phyloP scores from a whole-genome alignment of 1,140 invertebrate genomes.

The Drosophila parvula region DNA sequence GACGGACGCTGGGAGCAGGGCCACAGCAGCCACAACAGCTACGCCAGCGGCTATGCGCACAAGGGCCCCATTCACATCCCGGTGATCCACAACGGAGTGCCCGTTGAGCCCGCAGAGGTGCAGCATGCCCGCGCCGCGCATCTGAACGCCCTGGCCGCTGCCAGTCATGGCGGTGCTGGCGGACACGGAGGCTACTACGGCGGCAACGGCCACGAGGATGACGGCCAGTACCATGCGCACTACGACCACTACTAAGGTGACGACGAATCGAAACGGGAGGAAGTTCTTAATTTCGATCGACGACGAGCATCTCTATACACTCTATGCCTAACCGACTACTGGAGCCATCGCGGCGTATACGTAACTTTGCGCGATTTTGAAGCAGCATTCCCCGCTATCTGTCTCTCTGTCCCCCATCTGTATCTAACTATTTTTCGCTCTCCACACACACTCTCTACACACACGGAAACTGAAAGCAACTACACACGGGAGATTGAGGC shows the following conservation, averaged over 20 bases:
- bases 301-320: constrained; percentile 42
- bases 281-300: constrained; percentile 19
- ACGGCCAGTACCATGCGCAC: constrained; percentile 70
- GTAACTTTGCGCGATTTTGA: constrained; percentile 30
- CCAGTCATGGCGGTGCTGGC: constrained; percentile 65
- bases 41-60: constrained; percentile 73
- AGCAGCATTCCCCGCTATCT: constrained; percentile 19
- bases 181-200: constrained; percentile 65
- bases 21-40: constrained; percentile 53
- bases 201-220: constrained; percentile 68
- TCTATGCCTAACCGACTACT: constrained; percentile 53
- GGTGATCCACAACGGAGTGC: constrained; percentile 85
- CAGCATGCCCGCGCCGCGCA: constrained; percentile 87
- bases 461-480: constrained; percentile 34
- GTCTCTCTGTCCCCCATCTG: constrained; percentile 5
- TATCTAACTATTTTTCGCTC: constrained; percentile 21
- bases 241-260: constrained; percentile 71
- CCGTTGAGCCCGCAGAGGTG: constrained; percentile 87
- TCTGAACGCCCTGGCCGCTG: constrained; percentile 85
- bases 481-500: constrained; percentile 57
- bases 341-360: constrained; percentile 58
- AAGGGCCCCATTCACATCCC: constrained; percentile 84
- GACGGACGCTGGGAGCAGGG: constrained; percentile 61
- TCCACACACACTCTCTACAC: constrained; percentile 20
- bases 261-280: neutral